Evolutionary conservation across 2,797 vertebrate genomes (phyloP).

Genomic region (Sebastes taczanowskii): DNA sequence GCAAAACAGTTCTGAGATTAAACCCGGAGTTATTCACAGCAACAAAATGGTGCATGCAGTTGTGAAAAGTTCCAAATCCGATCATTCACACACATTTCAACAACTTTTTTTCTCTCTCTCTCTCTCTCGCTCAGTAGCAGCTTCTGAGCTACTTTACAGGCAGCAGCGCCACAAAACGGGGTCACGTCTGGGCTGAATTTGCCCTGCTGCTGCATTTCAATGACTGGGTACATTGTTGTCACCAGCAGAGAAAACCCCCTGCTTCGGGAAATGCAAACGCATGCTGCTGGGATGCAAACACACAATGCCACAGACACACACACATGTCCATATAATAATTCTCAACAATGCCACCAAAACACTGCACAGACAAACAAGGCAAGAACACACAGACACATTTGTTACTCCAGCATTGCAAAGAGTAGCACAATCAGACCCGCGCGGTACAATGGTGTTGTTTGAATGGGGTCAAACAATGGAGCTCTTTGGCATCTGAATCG

Average conservation of each 20-base stretch:
- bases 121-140: background rate
- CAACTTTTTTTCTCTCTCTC: background rate
- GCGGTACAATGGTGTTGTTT: conserved; percentile 73
- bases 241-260: conserved; percentile 37
- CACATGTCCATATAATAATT: conserved; percentile 17
- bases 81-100: background rate
- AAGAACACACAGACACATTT: conserved; percentile 30
- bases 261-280: conserved; percentile 58
- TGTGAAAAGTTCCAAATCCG: background rate
- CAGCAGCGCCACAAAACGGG: conserved; percentile 12
- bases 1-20: conserved; percentile 9
- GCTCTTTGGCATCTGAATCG: conserved; percentile 72
- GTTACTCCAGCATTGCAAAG: conserved; percentile 44
- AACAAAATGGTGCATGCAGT: background rate
- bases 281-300: conserved; percentile 44
- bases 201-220: conserved; percentile 57
- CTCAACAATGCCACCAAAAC: conserved; percentile 31
- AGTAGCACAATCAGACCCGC: conserved; percentile 64
- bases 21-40: background rate
- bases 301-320: conserved; percentile 17
- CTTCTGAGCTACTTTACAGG: background rate
- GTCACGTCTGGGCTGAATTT: conserved; percentile 42
- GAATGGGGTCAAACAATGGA: conserved; percentile 78
- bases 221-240: conserved; percentile 63
- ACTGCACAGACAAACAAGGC: conserved; percentile 9